Evolutionary conservation across 92 coral and sea anemone genomes (phyloP).

Genomic region (Zoanthus sociatus): DNA sequence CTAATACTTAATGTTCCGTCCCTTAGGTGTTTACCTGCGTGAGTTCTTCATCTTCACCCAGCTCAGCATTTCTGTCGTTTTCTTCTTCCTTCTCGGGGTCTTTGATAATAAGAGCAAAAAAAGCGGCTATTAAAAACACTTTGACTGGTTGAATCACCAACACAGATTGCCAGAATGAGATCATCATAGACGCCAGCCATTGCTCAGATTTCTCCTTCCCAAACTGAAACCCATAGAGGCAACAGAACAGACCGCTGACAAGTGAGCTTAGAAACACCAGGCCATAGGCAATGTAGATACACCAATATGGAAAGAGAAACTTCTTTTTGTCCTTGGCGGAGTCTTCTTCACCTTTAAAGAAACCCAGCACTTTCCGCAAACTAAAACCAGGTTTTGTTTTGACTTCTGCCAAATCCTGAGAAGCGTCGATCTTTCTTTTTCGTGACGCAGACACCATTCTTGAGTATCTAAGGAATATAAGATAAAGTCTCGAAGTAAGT

Average conservation of each 20-base stretch:
- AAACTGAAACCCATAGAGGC: slow-evolving; percentile 81
- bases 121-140: slow-evolving; percentile 86
- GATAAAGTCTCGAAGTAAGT: background rate
- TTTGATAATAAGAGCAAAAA: slow-evolving; percentile 91
- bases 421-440: slow-evolving; percentile 9
- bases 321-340: slow-evolving; percentile 62
- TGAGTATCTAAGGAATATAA: background rate
- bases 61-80: slow-evolving; percentile 43
- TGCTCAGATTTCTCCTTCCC: slow-evolving; percentile 85
- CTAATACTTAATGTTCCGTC: background rate
- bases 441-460: background rate
- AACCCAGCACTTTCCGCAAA: slow-evolving; percentile 39
- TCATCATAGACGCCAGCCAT: slow-evolving; percentile 89
- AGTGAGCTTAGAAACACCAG: slow-evolving; percentile 71
- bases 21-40: slow-evolving; percentile 28
- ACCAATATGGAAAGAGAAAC: slow-evolving; percentile 88
- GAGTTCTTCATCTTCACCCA: slow-evolving; percentile 58
- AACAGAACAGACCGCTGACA: slow-evolving; percentile 73
- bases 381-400: slow-evolving; percentile 26
- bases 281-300: slow-evolving; percentile 79
- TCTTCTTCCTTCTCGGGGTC: slow-evolving; percentile 96
- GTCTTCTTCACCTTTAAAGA: slow-evolving; percentile 64
- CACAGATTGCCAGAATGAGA: slow-evolving; percentile 90
- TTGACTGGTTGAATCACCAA: slow-evolving; percentile 91
- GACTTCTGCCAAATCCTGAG: slow-evolving; percentile 1